These are phyloP conservation scores for Neodiprion pinetum DNA, from an alignment of 1,140 invertebrate genomes.

Conservation along the genomic window DNA sequence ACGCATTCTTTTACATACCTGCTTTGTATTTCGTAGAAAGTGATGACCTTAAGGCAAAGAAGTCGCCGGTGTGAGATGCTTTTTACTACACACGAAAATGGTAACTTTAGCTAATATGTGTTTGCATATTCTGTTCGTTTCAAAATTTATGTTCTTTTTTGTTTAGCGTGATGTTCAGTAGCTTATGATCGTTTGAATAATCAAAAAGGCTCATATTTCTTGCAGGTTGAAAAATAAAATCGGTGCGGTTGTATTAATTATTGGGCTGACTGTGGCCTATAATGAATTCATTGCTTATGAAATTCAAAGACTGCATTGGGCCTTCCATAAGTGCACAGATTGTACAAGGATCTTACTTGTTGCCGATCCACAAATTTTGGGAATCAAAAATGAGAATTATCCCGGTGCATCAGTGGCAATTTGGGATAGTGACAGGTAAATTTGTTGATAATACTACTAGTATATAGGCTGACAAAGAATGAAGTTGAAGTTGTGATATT, in stretches of 20 bases:
- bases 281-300: constrained; percentile 67
- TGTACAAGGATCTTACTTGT: constrained; percentile 81
- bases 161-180: too few species aligned
- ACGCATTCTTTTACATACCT: neutral
- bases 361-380: constrained; percentile 93
- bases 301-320: constrained; percentile 66
- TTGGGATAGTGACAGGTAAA: constrained; percentile 85
- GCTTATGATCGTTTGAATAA: too few species aligned
- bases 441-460: constrained; percentile 6
- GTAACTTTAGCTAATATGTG: too few species aligned
- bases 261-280: constrained; percentile 56
- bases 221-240: constrained; percentile 50
- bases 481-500: too few species aligned
- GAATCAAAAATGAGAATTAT: constrained; percentile 72
- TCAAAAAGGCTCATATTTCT: constrained; percentile 5
- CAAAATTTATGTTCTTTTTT: too few species aligned
- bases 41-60: too few species aligned
- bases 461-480: too few species aligned
- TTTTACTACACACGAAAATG: too few species aligned
- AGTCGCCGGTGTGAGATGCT: too few species aligned
- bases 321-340: constrained; percentile 61
- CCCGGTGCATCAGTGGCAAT: constrained; percentile 65
- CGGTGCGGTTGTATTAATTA: constrained; percentile 39
- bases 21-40: neutral
- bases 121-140: too few species aligned